Percentiles rank a stretch among this genome's conserved stretches.
Evolutionary conservation across 2,888 invertebrate genomes (phyloP).

Genomic region (Nesidiocoris tenuis): DNA sequence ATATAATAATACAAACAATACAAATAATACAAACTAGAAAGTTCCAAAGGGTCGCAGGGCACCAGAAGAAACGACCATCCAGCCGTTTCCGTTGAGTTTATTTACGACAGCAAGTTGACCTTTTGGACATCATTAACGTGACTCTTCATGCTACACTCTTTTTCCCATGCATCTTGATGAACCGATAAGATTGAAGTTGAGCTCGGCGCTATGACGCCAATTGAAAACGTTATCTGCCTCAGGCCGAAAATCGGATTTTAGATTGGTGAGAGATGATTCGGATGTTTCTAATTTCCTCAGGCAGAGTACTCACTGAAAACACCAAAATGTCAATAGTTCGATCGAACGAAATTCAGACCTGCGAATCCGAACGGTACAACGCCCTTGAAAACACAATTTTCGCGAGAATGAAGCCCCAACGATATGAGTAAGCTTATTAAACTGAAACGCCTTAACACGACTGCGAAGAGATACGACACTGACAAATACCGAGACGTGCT

Average conservation of each 20-base stretch:
- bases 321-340: too few relatives aligned
- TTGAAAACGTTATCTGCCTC: not conserved
- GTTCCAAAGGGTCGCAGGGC: not conserved
- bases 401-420: too few relatives aligned
- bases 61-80: not conserved
- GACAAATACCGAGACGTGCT: too few relatives aligned
- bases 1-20: too few relatives aligned
- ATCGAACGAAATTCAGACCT: too few relatives aligned
- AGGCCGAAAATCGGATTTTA: not conserved
- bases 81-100: not conserved
- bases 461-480: too few relatives aligned
- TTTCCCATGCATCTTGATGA: not conserved
- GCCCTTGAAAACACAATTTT: too few relatives aligned
- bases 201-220: not conserved
- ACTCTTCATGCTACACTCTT: not conserved
- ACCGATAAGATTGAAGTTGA: not conserved
- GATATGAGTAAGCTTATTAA: too few relatives aligned
- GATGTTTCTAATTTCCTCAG: too few relatives aligned
- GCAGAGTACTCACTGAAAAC: too few relatives aligned
- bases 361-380: too few relatives aligned
- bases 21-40: not conserved
- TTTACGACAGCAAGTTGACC: not conserved
- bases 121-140: not conserved
- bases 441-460: too few relatives aligned
- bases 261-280: not conserved